Evolutionary conservation across 2,113 vertebrate species (phyloP), one percentile per base, ranked within the genome.

Genomic region (Tinamus guttatus): DNA sequence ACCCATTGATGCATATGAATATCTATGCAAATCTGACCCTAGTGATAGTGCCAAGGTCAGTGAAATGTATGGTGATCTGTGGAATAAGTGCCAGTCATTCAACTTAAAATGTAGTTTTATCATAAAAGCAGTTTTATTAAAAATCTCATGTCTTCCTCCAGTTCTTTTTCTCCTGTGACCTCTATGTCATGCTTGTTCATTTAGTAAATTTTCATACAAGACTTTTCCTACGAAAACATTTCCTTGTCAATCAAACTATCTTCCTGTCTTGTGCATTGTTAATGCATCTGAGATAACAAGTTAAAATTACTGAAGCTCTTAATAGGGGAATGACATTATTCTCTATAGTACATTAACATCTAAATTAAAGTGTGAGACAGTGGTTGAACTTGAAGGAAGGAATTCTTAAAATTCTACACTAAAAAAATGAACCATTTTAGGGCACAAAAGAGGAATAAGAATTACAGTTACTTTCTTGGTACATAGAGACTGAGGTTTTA

Each of bases 31-130:
- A 90, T 94, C 32, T 89, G 75, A 95, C 85, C 54, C 69, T 6
- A 11, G 32, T 73, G 43, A 81, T 84, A 60, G 43, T 90, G 64
- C 51, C 78, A 95, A 93, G 77, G 91, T 96, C 87, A 77, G 32
- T 64, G 10, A 85, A 75, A 93, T 40, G 58, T 54, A 47, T n/a
- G 45, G 62, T 80, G 70, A 93, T 89, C 92, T 97, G 83, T 89
- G 94, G 92, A 96, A 63, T 70, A 95, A 96, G 86, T 89, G n/a
- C 43, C 92, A 80, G 93, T 84, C 70, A 65, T 64, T 96, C 85
- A 91, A 68, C 71, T 54, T 91, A 83, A 96, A 96, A 96, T 60
- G 34, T 69, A 67, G 49, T 76, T 93, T 92, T 85, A 85, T 56
- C 54, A 92, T 64, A 78, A 89, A 90, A 94, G 54, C 8, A 90